These are phyloP conservation scores for Pseudocheirus occidentalis DNA, from an alignment of 2,797 vertebrate genomes.

Conservation along the genomic window DNA sequence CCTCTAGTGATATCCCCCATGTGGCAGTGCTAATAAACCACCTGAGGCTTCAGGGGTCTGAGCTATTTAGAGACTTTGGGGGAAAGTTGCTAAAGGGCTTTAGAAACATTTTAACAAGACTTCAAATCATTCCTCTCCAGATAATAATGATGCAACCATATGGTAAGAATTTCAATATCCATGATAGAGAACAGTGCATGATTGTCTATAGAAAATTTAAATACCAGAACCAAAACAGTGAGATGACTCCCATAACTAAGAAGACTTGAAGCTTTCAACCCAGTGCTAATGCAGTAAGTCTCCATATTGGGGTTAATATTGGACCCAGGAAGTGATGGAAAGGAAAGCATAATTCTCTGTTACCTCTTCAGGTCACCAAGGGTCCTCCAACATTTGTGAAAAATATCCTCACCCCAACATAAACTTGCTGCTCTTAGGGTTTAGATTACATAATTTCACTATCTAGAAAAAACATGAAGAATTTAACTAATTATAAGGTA, in stretches of 20 bases:
- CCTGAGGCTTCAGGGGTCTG: not conserved
- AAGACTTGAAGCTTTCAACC: not conserved
- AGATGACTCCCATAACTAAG: not conserved
- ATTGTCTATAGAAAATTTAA: not conserved
- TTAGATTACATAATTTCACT: not conserved
- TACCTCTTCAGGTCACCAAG: not conserved
- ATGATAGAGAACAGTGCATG: not conserved
- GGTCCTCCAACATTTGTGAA: not conserved
- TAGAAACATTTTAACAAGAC: not conserved
- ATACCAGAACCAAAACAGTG: not conserved
- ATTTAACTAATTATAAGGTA: not conserved
- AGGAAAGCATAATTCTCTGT: not conserved
- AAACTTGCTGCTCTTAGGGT: not conserved
- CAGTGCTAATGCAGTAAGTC: not conserved
- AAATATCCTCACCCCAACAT: not conserved
- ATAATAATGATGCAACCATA: not conserved
- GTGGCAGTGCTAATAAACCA: not conserved
- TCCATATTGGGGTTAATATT: not conserved
- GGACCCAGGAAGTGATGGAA: not conserved
- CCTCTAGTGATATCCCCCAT: not conserved
- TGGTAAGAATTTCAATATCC: not conserved
- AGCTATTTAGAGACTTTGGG: not conserved
- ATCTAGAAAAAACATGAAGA: not conserved
- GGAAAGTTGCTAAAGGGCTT: not conserved
- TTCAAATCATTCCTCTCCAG: not conserved